Conservation (phyloP, 2,113 vertebrate genomes). For the Notechis scutatus region DNA sequence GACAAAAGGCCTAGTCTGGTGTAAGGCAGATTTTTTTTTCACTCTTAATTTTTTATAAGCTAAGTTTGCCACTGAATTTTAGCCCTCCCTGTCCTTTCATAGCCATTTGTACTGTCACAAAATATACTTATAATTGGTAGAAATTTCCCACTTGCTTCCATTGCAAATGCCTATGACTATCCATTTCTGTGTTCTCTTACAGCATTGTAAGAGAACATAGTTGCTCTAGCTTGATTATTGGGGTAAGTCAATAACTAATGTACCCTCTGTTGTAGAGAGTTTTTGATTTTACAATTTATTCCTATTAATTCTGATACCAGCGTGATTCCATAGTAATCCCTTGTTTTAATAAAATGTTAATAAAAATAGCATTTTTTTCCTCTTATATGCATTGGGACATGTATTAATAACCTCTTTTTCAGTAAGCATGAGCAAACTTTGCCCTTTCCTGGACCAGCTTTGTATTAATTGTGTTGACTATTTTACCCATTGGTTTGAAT, state of each 20-base stretch:
- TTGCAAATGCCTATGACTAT: background rate
- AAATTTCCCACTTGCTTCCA: background rate
- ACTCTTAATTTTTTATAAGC: background rate
- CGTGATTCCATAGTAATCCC: fast-evolving
- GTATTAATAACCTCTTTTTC: background rate
- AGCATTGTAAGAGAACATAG: background rate
- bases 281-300: background rate
- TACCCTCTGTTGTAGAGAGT: background rate
- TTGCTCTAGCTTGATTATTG: background rate
- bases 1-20: background rate
- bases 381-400: background rate
- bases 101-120: background rate
- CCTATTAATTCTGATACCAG: fast-evolving
- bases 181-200: background rate
- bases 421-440: fast-evolving
- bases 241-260: background rate
- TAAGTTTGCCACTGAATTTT: background rate
- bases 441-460: fast-evolving
- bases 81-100: background rate
- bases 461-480: conserved; percentile 14
- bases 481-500: background rate
- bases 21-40: background rate
- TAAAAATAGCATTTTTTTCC: background rate
- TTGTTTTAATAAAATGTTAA: background rate
- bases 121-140: background rate